Base-by-base conservation (phyloP, 2,888 invertebrate genomes). In the Ochropleura plecta region DNA sequence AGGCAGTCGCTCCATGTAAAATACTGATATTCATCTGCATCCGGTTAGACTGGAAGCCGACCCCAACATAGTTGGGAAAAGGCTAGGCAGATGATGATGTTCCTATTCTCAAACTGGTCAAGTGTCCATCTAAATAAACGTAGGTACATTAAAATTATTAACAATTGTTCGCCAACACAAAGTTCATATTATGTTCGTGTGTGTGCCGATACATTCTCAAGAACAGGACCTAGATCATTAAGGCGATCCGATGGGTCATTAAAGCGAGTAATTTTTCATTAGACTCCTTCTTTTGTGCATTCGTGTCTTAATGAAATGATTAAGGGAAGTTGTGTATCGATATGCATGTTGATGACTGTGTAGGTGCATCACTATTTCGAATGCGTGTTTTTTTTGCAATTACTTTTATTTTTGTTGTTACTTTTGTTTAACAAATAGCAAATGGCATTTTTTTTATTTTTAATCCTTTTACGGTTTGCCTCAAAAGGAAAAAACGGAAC, bases 261-360 rank as follows among this genome's bases (percentile, higher is more conserved):
- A 94, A 87, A 90, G 87, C 92, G 86, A 84, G 91, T 92, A 93
- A 94, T 94, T 92, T 93, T 92, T 94, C 93, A 95, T 94, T 93
- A 91, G 79, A 88, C 81, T 93, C 90, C 88, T 92, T 90, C 90
- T 92, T 93, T 94, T 94, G 91, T 90, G 86, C 78, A 81, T 76
- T 82, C 78, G 84, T 90, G 90, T 88, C 89, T 88, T 94, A 94
- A 95, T 95, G 91, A 94, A 94, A 93, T 94, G 92, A 94, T 94
- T 94, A 92, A 92, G 91, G 93, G 92, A 93, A 92, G 92, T 91
- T 84, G 90, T 82, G 86, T 85, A 84, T 88, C 86, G 87, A 82
- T 86, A 83, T 80, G 42, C 73, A 73, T 66, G 30, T 69, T 69
- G 65, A 71, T 70, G 44, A 14, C 49, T 83, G 51, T 67, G 59